Conservation (phyloP, 2,888 invertebrate species). For the Ochropleura plecta region DNA sequence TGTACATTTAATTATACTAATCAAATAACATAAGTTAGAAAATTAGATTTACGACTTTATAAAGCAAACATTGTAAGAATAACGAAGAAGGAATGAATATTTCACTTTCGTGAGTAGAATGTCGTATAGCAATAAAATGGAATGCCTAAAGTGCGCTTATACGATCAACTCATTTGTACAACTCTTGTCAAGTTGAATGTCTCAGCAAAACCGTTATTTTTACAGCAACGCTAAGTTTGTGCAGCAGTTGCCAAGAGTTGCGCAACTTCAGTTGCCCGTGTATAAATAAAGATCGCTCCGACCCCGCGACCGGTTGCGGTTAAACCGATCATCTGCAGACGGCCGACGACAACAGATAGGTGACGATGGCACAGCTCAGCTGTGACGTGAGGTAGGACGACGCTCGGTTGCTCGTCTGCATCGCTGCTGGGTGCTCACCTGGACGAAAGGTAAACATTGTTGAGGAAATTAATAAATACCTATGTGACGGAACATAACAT, state of each 20-base stretch:
- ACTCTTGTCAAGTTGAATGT: slow-evolving; percentile 2
- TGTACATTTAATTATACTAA: slow-evolving; percentile 55
- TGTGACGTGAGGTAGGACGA: slow-evolving; percentile 88
- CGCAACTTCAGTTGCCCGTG: slow-evolving; percentile 22
- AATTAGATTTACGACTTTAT: slow-evolving; percentile 31
- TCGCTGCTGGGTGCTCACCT: slow-evolving; percentile 97
- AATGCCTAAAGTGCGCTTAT: slow-evolving; percentile 21
- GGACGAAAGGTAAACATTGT: slow-evolving; percentile 49
- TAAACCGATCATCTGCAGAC: slow-evolving; percentile 88
- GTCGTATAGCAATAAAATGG: slow-evolving; percentile 20
- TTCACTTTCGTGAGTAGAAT: slow-evolving; percentile 34
- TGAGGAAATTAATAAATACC: neutral
- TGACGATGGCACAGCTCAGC: slow-evolving; percentile 85
- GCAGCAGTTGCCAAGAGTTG: slow-evolving; percentile 23
- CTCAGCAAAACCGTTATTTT: neutral
- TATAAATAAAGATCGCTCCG: slow-evolving; percentile 47
- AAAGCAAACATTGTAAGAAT: slow-evolving; percentile 24
- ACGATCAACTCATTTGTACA: neutral
- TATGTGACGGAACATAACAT: too few species aligned
- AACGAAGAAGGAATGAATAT: neutral
- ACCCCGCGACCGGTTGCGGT: slow-evolving; percentile 48
- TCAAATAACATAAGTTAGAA: slow-evolving; percentile 48
- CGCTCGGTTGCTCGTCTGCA: slow-evolving; percentile 93
- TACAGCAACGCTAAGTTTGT: neutral
- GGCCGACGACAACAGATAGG: slow-evolving; percentile 85